phyloP scores from a whole-genome alignment of 2,888 invertebrate species.

The Eudemis profundana region DNA sequence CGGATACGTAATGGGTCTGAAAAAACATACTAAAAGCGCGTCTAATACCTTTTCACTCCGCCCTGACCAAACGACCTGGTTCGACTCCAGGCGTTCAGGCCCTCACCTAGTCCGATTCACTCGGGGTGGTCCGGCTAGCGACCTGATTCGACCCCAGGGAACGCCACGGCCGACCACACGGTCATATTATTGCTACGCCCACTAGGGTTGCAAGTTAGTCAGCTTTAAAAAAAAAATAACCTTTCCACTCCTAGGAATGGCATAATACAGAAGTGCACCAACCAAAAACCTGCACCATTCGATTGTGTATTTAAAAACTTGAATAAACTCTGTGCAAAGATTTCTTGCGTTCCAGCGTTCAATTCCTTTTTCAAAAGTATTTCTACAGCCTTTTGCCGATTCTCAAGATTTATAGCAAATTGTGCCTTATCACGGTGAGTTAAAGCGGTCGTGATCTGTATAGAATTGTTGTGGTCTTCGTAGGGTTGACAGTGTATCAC shows the following conservation, averaged over 20 bases:
- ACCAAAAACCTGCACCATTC: slow-evolving; percentile 19
- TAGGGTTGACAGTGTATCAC: slow-evolving; percentile 38
- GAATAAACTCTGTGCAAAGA: slow-evolving; percentile 40
- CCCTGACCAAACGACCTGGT: too few relatives aligned
- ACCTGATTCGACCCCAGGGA: too few relatives aligned
- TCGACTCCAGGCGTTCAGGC: too few relatives aligned
- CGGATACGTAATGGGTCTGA: too few relatives aligned
- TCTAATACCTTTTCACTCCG: too few relatives aligned
- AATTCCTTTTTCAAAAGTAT: slow-evolving; percentile 36
- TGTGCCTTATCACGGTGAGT: slow-evolving; percentile 15
- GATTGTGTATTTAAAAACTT: slow-evolving; percentile 38
- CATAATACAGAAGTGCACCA: slow-evolving; percentile 7
- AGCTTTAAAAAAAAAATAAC: too few relatives aligned
- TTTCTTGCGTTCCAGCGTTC: slow-evolving; percentile 34
- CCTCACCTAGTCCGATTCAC: too few relatives aligned
- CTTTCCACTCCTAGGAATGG: neutral
- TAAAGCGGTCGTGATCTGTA: slow-evolving; percentile 16
- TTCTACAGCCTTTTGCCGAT: slow-evolving; percentile 24
- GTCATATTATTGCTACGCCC: too few relatives aligned
- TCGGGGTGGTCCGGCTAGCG: too few relatives aligned
- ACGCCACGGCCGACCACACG: too few relatives aligned
- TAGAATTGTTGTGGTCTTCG: slow-evolving; percentile 23
- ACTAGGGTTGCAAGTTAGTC: too few relatives aligned
- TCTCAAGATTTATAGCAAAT: slow-evolving; percentile 15
- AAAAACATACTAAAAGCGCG: too few relatives aligned